Evolutionary conservation across 2,113 vertebrate species (phyloP).

Genomic region (Phylloscopus whistleri): DNA sequence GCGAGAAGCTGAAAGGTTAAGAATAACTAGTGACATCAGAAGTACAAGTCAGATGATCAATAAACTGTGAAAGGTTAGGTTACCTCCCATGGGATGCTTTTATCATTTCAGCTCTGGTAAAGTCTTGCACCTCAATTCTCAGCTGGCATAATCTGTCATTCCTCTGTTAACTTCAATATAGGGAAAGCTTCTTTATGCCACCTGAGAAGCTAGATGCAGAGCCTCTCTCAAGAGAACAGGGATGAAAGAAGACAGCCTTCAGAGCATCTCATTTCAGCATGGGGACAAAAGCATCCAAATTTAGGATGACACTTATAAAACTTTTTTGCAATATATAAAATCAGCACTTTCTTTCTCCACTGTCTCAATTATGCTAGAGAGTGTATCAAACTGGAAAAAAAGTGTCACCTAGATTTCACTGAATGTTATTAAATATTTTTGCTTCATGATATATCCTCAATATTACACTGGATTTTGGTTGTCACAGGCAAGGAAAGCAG

Average conservation of each 20-base stretch:
- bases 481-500: neutral
- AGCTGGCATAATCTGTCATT: neutral
- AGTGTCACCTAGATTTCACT: neutral
- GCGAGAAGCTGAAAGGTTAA: neutral
- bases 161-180: neutral
- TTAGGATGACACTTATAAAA: neutral
- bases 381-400: neutral
- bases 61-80: slow-evolving; percentile 10
- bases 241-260: neutral
- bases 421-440: neutral
- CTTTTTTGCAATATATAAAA: neutral
- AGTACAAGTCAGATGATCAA: slow-evolving; percentile 2
- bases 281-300: neutral
- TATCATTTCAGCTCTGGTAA: neutral
- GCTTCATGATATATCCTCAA: neutral
- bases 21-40: slow-evolving; percentile 2
- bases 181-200: neutral
- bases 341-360: neutral
- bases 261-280: neutral
- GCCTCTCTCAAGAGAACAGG: neutral
- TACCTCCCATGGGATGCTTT: slow-evolving; percentile 6
- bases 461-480: neutral
- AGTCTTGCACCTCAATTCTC: neutral
- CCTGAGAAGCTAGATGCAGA: neutral
- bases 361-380: neutral